Percentiles rank a stretch among this genome's conserved stretches.
These are phyloP conservation scores for Terrapene triunguis DNA, from an alignment of 2,113 vertebrate species.

Conservation along the genomic window DNA sequence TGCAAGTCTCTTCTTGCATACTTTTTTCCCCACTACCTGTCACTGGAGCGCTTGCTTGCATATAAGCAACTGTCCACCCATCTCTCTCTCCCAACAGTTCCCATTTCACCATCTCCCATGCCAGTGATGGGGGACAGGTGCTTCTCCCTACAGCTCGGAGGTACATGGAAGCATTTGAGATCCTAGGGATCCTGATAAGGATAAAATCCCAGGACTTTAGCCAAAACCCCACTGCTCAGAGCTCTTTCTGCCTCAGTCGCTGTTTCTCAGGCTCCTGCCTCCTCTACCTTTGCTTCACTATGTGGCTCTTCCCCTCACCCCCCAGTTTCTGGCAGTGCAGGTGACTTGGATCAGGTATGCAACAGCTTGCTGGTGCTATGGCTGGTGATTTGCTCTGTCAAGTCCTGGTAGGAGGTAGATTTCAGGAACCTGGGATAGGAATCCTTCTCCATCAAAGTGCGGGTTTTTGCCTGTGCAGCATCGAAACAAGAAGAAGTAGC, in stretches of 20 bases:
- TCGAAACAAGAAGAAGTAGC: constrained; percentile 79
- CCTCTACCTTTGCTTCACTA: background rate
- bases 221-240: accelerated
- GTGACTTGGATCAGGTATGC: constrained; percentile 71
- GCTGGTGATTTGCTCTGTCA: constrained; percentile 73
- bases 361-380: constrained; percentile 55
- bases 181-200: background rate
- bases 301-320: accelerated
- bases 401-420: constrained; percentile 81
- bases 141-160: background rate
- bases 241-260: background rate
- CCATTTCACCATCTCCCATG: background rate
- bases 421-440: constrained; percentile 85
- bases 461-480: constrained; percentile 80
- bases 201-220: background rate
- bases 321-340: accelerated
- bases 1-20: background rate
- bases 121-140: background rate
- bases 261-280: background rate
- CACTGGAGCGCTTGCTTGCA: accelerated
- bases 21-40: no score
- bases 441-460: constrained; percentile 87
- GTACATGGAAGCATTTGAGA: background rate
- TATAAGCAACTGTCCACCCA: background rate
- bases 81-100: accelerated